Conservation (phyloP, 2,888 invertebrate genomes). For the Clivina fossor region DNA sequence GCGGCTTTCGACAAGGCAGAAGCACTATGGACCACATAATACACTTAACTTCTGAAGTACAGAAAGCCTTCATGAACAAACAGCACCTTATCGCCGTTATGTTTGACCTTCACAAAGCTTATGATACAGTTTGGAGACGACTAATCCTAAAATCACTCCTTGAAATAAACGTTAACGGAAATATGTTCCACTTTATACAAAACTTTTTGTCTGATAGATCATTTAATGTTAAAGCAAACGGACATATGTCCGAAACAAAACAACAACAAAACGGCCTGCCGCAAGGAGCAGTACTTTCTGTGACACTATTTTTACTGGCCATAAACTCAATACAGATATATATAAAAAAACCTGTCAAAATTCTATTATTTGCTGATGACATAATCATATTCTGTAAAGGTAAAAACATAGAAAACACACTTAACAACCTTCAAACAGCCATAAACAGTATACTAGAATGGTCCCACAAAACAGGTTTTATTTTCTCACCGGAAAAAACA, state of each 20-base stretch:
- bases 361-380: conserved; percentile 11
- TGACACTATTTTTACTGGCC: conserved; percentile 1
- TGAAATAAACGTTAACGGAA: background rate
- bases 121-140: conserved; percentile 2
- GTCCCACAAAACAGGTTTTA: background rate
- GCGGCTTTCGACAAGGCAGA: conserved; percentile 1
- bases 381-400: background rate
- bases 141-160: background rate
- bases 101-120: conserved; percentile 8
- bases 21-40: conserved; percentile 2
- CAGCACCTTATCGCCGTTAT: conserved; percentile 10
- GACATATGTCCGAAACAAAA: background rate
- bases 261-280: conserved; percentile 7
- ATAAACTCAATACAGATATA: background rate
- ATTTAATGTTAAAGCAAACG: conserved; percentile 2
- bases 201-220: conserved; percentile 3
- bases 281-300: conserved; percentile 6
- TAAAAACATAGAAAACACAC: background rate
- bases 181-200: conserved; percentile 5
- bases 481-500: conserved; percentile 7
- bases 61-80: conserved; percentile 10
- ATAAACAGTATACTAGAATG: background rate
- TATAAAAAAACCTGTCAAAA: background rate
- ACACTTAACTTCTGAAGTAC: conserved; percentile 7
- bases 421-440: background rate